Conservation (phyloP, 2,888 invertebrate genomes). For the Tachina lurida region DNA sequence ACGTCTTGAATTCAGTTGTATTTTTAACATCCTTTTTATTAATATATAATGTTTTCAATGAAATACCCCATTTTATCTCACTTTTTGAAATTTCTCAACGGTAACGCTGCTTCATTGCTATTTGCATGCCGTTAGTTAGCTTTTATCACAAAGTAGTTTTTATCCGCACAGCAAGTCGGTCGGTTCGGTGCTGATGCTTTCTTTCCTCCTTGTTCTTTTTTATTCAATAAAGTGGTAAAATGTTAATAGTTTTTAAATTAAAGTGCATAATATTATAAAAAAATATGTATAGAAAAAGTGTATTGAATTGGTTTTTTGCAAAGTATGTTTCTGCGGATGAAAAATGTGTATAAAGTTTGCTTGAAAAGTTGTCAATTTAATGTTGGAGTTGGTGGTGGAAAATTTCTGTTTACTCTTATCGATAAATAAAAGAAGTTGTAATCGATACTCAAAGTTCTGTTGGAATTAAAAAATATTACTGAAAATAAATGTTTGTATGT, state of each 20-base stretch:
- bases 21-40: no score
- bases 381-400: neutral
- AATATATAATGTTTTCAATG: no score
- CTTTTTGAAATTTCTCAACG: no score
- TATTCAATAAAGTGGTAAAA: neutral
- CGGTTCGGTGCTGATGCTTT: neutral
- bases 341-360: neutral
- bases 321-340: neutral
- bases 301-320: neutral
- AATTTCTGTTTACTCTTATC: neutral
- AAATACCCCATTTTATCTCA: no score
- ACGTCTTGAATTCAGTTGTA: no score
- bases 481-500: no score
- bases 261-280: neutral
- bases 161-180: neutral
- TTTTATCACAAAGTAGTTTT: neutral
- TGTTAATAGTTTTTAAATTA: neutral
- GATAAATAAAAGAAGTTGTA: neutral
- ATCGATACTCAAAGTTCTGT: neutral
- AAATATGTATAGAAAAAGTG: neutral
- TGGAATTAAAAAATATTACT: neutral
- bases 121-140: no score
- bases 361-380: neutral
- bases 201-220: neutral
- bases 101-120: no score